Percentiles rank a stretch among this genome's conserved stretches.
These are phyloP conservation scores for Drosophila austrosaltans DNA, from an alignment of 2,888 invertebrate genomes.

Conservation along the genomic window DNA sequence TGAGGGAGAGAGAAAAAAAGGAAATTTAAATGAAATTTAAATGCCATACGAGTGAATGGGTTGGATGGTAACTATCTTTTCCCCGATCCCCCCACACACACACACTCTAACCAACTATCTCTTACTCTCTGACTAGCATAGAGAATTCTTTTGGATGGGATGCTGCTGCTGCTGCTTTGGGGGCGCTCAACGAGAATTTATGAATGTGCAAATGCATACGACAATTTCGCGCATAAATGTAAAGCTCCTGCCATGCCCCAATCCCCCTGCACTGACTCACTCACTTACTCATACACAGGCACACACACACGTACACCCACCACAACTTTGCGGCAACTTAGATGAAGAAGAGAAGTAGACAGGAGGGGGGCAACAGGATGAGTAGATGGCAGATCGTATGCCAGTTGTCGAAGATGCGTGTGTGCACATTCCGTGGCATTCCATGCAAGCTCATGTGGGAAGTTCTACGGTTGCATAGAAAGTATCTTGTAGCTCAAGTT, in stretches of 20 bases:
- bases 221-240: conserved; percentile 80
- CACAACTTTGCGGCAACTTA: conserved; percentile 34
- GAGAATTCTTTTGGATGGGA: conserved; percentile 53
- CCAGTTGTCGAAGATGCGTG: conserved; percentile 73
- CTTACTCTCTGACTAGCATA: conserved; percentile 28
- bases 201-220: conserved; percentile 79
- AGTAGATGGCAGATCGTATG: conserved; percentile 42
- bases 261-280: not conserved
- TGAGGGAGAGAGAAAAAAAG: conserved; percentile 19
- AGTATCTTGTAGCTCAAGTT: conserved; percentile 75
- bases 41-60: conserved; percentile 54
- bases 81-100: not conserved
- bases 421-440: conserved; percentile 75
- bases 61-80: conserved; percentile 45
- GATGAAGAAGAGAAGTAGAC: not conserved
- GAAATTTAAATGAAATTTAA: conserved; percentile 73
- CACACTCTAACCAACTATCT: conserved; percentile 9
- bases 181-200: conserved; percentile 77
- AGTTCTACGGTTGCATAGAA: conserved; percentile 67
- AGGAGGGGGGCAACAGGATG: not conserved
- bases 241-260: conserved; percentile 59
- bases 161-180: conserved; percentile 63
- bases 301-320: conserved; percentile 37
- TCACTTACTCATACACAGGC: conserved; percentile 29
- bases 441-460: conserved; percentile 66